Evolutionary conservation across 53 echinoderm and acorn worm genomes (phyloP), one percentile per base, ranked within the genome.

Genomic region (Zoroaster sp.): DNA sequence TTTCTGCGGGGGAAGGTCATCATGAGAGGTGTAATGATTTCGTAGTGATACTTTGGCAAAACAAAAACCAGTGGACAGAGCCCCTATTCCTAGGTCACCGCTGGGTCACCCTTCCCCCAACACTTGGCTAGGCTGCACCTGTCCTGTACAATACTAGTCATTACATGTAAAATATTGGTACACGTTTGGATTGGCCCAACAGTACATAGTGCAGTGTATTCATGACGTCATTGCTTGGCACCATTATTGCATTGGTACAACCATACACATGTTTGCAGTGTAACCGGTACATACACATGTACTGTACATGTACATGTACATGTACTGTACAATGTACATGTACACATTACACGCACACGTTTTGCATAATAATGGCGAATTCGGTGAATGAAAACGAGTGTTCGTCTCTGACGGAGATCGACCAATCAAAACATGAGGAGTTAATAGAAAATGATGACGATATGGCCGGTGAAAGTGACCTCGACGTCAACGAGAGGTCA

Each of bases 391-490:
- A 71, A 51, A 42, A 11, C 11, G 85, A 85, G 13, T 42, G 67
- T 32, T 20, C 37, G 33, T 36, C 85, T 35, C 85, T 21, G 36
- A 23, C 35, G 21, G 71, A 85, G 13, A 71, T 9, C 44, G 35
- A 33, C 85, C 85, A 85, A 85, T 85, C 85, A 71, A 42, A 83
- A 12, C 43, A 17, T 11, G 69, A 68, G 83, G 49, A 45, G 36
- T 21, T 15, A 3, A 49, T 18, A 36, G 46, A 31, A 34, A 85
- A 85, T 23, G 40, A 85, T 85, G 85, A 85, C 85, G 85, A 69
- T 47, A 35, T 5, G 25, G 67, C 42, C 40, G 39, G 85, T 85
- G 85, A 85, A 85, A 85, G 85, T 85, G 85, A 85, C 85, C 70
- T 85, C 35, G 9, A 9, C 2, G 9, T 10, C 5, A 5, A 20